phyloP scores from a whole-genome alignment of 2,888 invertebrate genomes.

The Lamproptera curius region DNA sequence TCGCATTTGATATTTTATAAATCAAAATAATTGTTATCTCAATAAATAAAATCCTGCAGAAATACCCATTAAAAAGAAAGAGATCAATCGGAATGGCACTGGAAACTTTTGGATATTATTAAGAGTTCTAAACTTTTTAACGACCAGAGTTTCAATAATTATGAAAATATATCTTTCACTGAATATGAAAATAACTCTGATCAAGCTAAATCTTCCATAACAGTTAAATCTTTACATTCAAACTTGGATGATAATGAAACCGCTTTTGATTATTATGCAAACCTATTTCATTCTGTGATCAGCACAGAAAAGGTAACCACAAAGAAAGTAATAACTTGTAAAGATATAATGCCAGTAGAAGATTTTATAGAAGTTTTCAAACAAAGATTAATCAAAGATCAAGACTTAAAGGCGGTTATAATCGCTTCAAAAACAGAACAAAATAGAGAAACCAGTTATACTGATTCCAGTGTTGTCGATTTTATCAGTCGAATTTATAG shows the following conservation, averaged over 20 bases:
- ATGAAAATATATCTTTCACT: conserved; percentile 4
- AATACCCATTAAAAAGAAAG: neutral
- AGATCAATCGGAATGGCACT: no score
- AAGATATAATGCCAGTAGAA: conserved; percentile 50
- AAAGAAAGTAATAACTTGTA: conserved; percentile 39
- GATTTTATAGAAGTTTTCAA: conserved; percentile 59
- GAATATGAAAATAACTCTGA: neutral
- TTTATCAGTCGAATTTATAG: conserved; percentile 58
- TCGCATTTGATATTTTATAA: no score
- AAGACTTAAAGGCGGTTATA: conserved; percentile 51
- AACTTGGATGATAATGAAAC: conserved; percentile 34
- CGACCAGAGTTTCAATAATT: neutral
- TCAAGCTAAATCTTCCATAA: no score
- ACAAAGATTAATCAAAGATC: conserved; percentile 55
- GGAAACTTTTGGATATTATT: neutral
- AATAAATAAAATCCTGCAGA: no score
- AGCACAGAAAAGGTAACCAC: conserved; percentile 32
- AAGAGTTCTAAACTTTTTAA: neutral
- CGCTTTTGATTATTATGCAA: conserved; percentile 52
- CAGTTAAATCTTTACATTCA: neutral
- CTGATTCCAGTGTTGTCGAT: conserved; percentile 54
- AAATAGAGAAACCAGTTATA: conserved; percentile 32
- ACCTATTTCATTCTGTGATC: conserved; percentile 43
- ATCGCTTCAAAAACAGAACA: conserved; percentile 34
- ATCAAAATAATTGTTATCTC: no score